Percentiles rank a stretch among this genome's conserved stretches.
phyloP scores from a whole-genome alignment of 2,113 vertebrate species.

The Cheirogaleus medius region DNA sequence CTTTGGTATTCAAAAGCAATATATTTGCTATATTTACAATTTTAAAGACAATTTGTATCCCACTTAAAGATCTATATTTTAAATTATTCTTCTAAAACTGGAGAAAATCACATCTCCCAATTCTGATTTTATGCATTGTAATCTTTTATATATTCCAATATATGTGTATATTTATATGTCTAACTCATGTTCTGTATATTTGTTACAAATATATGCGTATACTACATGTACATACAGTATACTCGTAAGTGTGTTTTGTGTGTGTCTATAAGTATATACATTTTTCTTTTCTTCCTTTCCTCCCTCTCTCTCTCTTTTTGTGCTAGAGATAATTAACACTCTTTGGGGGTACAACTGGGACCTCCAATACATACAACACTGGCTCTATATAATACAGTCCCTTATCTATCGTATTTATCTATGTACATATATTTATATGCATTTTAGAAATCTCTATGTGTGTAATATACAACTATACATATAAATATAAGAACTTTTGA shows the following conservation, averaged over 20 bases:
- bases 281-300: background rate
- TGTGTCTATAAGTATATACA: background rate
- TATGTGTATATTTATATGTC: no score
- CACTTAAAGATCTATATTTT: background rate
- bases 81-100: background rate
- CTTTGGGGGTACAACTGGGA: background rate
- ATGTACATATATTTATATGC: background rate
- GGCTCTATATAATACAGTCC: background rate
- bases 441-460: background rate
- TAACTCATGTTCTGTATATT: background rate
- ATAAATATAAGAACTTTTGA: background rate
- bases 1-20: background rate
- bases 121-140: background rate
- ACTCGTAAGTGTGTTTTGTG: background rate
- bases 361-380: background rate
- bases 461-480: background rate
- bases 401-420: background rate
- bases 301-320: background rate
- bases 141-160: background rate
- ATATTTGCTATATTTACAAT: background rate
- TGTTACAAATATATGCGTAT: background rate
- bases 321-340: background rate
- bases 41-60: background rate
- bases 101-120: background rate
- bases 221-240: background rate